Base-by-base conservation (phyloP, 2,797 vertebrate species). In the Sebastolobus altivelis region DNA sequence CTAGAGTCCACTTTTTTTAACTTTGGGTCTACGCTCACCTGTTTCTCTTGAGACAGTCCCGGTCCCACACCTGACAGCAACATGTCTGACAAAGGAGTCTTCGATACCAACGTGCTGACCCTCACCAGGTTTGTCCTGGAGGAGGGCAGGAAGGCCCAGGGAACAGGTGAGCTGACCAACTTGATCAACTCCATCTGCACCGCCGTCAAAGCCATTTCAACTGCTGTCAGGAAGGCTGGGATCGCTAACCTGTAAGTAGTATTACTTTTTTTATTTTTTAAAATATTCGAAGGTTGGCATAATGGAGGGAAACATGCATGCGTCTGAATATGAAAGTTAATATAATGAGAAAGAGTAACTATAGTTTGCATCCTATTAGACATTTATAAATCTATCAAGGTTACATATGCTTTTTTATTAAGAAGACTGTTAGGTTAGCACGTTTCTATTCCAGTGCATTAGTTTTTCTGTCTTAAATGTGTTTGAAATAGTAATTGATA, bases 51-150 rank as follows among this genome's bases (percentile, higher is more conserved):
- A 82, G 65, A 13, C 85, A 18, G 75, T 83, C 59, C 77, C 69
- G 31, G 80, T 84, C 61, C 67, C 75, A 77, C 79, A 31, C 65
- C 84, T 63, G 66, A 79, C 88, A 62, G 82, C 77, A 91, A 63
- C 73, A 98, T 98, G 97, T 95, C 97, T 59, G 97, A 98, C 83
- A 95, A 80, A 58, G 94, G 94, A 60, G 70, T 94, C 38, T 98
- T 99, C 90, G 97, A 99, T 72, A 99, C 98, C 71, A 90, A 99
- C 68, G 97, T 99, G 75, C 91, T 91, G 90, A 99, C 98, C 83
- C 95, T 99, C 93, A 98, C 97, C 91, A 96, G 97, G 86, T 98
- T 98, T 82, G 97, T 99, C n/a, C 95, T 97, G 95, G 97, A 98
- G 86, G 96, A 98, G 85, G 97, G 97, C 79, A 94, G 96, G 88